Evolutionary conservation across 2,113 vertebrate species (phyloP).

Genomic region (Nothoprocta perdicaria): DNA sequence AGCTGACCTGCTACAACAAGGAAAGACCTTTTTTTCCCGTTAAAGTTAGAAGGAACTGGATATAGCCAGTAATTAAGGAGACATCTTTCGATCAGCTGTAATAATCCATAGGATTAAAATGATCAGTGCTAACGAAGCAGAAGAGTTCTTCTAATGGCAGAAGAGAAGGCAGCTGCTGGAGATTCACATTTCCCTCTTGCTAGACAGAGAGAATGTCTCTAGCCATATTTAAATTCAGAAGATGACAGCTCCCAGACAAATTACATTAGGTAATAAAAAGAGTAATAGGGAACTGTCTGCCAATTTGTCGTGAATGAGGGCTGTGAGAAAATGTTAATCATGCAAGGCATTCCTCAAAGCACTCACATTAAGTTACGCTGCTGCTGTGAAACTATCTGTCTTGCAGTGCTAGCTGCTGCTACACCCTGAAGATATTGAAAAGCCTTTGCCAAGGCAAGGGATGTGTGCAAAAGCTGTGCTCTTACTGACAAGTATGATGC

Average conservation of each 20-base stretch:
- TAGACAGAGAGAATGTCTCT: neutral
- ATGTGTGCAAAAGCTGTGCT: rapidly evolving
- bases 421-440: rapidly evolving
- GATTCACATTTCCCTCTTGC: neutral
- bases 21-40: neutral
- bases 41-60: neutral
- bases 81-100: neutral
- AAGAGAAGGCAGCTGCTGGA: neutral
- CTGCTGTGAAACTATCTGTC: neutral
- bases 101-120: neutral
- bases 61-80: neutral
- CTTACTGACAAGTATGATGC: neutral
- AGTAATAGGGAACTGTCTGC: neutral
- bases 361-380: neutral
- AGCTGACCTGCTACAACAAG: neutral
- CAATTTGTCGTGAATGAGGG: neutral
- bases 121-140: neutral
- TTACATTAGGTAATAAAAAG: neutral
- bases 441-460: neutral
- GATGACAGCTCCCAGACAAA: neutral
- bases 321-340: neutral
- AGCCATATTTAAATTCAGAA: neutral
- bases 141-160: neutral
- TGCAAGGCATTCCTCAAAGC: neutral
- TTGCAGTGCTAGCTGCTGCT: neutral